Conservation (phyloP, 1,140 invertebrate species). For the Bombus ignitus region DNA sequence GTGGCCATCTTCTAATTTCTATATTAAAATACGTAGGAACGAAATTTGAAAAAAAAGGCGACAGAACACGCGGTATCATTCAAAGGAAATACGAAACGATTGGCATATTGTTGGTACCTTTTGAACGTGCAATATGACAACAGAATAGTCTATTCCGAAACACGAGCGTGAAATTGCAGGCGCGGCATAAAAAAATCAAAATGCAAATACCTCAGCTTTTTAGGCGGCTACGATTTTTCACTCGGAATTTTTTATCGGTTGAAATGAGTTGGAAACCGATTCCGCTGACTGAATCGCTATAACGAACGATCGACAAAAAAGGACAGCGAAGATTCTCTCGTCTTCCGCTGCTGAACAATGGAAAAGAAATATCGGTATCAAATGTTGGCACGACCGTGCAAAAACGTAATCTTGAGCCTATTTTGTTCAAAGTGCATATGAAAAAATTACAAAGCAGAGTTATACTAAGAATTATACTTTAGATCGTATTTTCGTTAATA, state of each 20-base stretch:
- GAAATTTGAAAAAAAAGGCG: background rate
- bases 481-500: too few relatives aligned
- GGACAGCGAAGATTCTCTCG: slow-evolving; percentile 33
- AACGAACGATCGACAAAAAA: slow-evolving; percentile 34
- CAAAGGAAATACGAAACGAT: slow-evolving; percentile 1
- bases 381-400: background rate
- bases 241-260: slow-evolving; percentile 38
- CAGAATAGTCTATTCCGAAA: background rate
- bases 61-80: background rate
- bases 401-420: background rate
- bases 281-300: slow-evolving; percentile 49
- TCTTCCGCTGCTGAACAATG: slow-evolving; percentile 44
- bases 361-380: background rate
- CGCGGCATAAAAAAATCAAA: background rate
- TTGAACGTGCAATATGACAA: background rate
- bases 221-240: background rate
- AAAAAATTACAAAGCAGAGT: background rate
- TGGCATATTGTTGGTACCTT: background rate
- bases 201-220: background rate
- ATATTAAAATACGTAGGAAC: background rate
- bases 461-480: too few relatives aligned
- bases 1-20: too few relatives aligned
- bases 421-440: background rate
- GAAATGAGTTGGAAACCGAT: slow-evolving; percentile 56
- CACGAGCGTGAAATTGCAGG: background rate